Conservation (phyloP, 2,888 invertebrate species). For the Ormia ochracea region DNA sequence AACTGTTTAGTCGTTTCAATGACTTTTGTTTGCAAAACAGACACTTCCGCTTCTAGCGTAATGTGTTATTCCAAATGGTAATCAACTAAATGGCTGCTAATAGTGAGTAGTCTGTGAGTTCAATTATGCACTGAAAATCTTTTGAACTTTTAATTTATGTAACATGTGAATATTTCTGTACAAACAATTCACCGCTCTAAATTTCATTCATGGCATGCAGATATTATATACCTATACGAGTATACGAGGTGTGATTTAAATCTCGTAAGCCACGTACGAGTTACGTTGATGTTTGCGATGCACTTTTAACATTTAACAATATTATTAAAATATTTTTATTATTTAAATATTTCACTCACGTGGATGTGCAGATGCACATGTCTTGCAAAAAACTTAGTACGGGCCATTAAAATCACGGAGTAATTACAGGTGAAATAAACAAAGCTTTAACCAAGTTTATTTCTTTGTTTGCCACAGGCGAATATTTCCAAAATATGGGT, state of each 20-base stretch:
- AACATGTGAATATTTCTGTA: too few species aligned
- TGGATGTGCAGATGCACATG: too few species aligned
- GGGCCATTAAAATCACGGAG: not conserved
- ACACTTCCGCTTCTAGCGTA: not conserved
- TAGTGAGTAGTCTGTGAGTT: not conserved
- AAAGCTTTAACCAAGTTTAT: not conserved
- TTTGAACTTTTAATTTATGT: too few species aligned
- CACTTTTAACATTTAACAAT: slow-evolving; percentile 48
- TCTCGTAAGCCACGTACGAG: too few species aligned
- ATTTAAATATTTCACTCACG: too few species aligned
- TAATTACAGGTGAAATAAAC: slow-evolving; percentile 1
- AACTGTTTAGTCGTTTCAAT: not conserved
- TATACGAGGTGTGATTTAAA: too few species aligned
- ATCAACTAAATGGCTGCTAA: not conserved
- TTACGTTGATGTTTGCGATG: slow-evolving; percentile 30
- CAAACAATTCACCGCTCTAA: too few species aligned
- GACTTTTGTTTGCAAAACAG: not conserved
- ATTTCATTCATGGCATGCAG: too few species aligned
- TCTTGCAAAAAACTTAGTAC: not conserved
- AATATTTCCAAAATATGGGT: not conserved
- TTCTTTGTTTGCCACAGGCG: not conserved
- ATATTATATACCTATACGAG: too few species aligned
- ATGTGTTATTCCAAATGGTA: not conserved
- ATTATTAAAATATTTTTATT: too few species aligned
- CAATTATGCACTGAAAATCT: not conserved